A percentile compares a stretch with the other conserved stretches of the same genome.
phyloP scores from a whole-genome alignment of 1,140 invertebrate species.

The Varroa destructor region DNA sequence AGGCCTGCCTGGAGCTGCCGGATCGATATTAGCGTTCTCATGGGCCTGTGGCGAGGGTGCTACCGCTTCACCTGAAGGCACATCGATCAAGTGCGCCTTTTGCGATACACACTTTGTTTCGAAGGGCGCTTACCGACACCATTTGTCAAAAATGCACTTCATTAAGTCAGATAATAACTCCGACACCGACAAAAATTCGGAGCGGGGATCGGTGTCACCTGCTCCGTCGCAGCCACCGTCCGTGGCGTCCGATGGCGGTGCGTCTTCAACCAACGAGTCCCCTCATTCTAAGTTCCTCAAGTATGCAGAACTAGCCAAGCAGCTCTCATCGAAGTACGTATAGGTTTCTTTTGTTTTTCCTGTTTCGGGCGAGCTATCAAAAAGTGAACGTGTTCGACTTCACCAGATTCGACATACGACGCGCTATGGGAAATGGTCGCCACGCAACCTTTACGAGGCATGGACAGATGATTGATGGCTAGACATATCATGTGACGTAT shows the following conservation, averaged over 20 bases:
- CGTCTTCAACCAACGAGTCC: constrained; percentile 54
- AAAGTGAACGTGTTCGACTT: too few relatives aligned
- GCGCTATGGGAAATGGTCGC: too few relatives aligned
- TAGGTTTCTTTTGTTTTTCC: constrained; percentile 23
- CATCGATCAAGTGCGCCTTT: constrained; percentile 86
- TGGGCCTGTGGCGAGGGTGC: constrained; percentile 85
- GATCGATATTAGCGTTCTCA: constrained; percentile 73
- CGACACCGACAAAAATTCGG: constrained; percentile 34
- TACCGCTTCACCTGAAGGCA: constrained; percentile 48
- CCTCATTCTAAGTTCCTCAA: constrained; percentile 91
- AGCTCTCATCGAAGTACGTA: constrained; percentile 78
- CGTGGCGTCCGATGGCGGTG: constrained; percentile 12
- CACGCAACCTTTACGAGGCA: too few relatives aligned
- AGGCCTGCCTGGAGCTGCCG: constrained; percentile 46
- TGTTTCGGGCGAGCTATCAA: too few relatives aligned
- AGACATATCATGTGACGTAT: too few relatives aligned
- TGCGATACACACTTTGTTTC: constrained; percentile 92
- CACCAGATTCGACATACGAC: too few relatives aligned
- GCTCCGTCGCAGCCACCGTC: constrained; percentile 29
- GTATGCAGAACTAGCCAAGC: constrained; percentile 88
- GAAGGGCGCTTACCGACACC: constrained; percentile 88
- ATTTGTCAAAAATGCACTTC: constrained; percentile 90
- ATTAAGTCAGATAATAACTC: constrained; percentile 66
- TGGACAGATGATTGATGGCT: too few relatives aligned
- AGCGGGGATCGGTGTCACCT: constrained; percentile 38